Evolutionary conservation across 2,113 vertebrate genomes (phyloP).

Genomic region (Tiliqua scincoides): DNA sequence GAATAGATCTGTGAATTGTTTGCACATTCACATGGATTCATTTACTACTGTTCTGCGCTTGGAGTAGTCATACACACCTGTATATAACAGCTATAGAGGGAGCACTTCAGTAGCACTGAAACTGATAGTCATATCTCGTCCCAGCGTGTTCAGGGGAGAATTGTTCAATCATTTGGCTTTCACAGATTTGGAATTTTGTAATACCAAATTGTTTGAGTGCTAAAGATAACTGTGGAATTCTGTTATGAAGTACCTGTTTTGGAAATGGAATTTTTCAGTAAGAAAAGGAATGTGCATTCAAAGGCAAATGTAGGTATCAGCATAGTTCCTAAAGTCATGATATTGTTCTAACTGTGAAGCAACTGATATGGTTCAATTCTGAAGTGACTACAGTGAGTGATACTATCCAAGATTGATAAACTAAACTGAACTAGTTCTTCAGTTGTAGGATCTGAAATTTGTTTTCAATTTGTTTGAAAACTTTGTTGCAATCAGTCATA

Average conservation of each 20-base stretch:
- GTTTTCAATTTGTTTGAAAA: neutral
- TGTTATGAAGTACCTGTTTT: neutral
- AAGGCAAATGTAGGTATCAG: neutral
- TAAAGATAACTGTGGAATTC: no score
- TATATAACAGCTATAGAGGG: neutral
- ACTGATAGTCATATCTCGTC: neutral
- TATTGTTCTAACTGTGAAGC: neutral
- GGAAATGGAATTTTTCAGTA: neutral
- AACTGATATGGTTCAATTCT: conserved; percentile 28
- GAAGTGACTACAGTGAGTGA: neutral
- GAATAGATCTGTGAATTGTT: neutral
- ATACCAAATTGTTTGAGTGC: neutral
- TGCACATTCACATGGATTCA: neutral
- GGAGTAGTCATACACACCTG: conserved; percentile 22
- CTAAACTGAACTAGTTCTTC: neutral
- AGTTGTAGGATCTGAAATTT: neutral
- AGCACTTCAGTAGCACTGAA: neutral
- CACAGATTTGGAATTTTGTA: neutral
- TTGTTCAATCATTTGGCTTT: neutral
- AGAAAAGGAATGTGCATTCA: neutral
- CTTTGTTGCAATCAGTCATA: neutral
- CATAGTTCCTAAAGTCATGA: neutral
- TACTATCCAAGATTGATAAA: neutral
- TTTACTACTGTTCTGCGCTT: conserved; percentile 26
- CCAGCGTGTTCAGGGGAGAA: neutral